Conservation (phyloP, 2,113 vertebrate species). For the Megalops atlanticus region DNA sequence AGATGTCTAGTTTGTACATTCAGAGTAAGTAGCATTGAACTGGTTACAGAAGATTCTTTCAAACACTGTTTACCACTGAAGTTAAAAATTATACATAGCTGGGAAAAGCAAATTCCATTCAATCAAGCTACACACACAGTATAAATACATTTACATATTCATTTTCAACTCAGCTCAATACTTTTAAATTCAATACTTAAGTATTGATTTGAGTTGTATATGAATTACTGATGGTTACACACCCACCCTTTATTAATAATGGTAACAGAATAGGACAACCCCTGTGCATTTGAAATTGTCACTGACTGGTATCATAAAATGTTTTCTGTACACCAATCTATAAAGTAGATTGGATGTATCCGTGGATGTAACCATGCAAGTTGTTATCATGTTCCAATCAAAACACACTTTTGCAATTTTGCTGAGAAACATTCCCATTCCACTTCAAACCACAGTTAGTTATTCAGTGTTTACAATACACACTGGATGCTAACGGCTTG, state of each 20-base stretch:
- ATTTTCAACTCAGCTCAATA: background rate
- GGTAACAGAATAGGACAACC: too few species aligned
- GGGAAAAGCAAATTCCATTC: background rate
- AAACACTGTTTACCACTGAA: background rate
- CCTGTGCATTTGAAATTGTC: background rate
- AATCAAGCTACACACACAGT: too few species aligned
- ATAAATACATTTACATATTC: background rate
- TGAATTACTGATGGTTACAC: too few species aligned
- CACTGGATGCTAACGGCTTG: background rate
- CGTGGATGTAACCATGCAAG: background rate
- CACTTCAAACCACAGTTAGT: background rate
- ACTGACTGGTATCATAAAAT: background rate
- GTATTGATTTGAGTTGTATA: too few species aligned
- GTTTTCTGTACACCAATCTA: background rate
- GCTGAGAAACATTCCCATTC: background rate
- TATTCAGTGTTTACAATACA: background rate
- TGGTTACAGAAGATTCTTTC: background rate
- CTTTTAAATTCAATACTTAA: too few species aligned
- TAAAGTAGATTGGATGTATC: background rate
- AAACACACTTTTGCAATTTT: background rate
- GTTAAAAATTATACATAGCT: background rate
- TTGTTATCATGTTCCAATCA: background rate
- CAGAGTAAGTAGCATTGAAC: background rate
- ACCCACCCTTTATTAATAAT: too few species aligned
- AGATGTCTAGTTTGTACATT: background rate